Evolutionary conservation across 2,113 vertebrate species (phyloP).

Genomic region (Columba janthina): DNA sequence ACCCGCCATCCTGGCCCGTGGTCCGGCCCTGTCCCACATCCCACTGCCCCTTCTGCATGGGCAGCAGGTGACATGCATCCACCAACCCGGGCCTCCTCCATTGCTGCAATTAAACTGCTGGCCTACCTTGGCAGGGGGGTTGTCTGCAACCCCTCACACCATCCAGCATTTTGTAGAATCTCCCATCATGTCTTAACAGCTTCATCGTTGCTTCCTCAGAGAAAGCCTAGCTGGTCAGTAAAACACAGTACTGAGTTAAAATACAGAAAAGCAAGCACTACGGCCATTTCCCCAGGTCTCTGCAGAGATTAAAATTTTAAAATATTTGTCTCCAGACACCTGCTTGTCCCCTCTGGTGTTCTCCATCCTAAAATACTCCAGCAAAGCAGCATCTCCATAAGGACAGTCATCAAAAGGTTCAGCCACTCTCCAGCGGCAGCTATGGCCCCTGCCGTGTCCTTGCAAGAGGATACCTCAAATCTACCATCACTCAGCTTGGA

Average conservation of each 20-base stretch:
- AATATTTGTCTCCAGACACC: not conserved
- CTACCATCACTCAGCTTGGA: fast-evolving
- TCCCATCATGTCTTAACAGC: not conserved
- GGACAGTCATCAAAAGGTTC: not conserved
- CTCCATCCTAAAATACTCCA: not conserved
- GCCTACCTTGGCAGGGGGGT: fast-evolving
- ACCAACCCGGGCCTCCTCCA: fast-evolving
- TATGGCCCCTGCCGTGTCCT: not conserved
- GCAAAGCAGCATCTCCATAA: not conserved
- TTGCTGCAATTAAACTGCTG: not conserved
- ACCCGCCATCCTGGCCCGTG: no score
- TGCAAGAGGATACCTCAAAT: not conserved
- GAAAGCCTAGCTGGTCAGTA: not conserved
- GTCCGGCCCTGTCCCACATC: not conserved
- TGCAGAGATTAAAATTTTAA: not conserved
- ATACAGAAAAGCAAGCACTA: not conserved
- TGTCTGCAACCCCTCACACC: not conserved
- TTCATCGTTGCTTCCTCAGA: not conserved
- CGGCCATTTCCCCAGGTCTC: not conserved
- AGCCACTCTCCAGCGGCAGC: not conserved
- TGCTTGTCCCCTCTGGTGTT: not conserved
- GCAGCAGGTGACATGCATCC: fast-evolving
- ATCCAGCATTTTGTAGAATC: not conserved
- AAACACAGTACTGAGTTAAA: not conserved
- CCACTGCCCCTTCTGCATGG: fast-evolving